Base-by-base conservation (phyloP, 2,113 vertebrate genomes). In the Malurus alboscapulatus region DNA sequence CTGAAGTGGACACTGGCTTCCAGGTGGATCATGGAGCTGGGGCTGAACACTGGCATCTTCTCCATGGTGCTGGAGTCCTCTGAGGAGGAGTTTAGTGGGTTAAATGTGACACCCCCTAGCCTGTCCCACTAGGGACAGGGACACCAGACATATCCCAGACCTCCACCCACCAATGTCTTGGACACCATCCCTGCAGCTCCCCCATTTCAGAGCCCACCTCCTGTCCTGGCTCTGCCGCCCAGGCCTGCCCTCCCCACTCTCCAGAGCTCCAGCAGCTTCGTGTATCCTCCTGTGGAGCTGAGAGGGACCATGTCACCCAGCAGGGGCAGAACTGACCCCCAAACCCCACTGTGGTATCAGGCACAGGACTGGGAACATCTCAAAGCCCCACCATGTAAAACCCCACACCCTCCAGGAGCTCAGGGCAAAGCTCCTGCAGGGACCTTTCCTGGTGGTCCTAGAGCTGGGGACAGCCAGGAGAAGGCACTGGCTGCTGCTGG, bases 1-100 rank as follows among this genome's bases (percentile, higher is more conserved):
- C 57, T 69, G 24, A 81, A 88, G 45, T 15, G 16, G 15, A 92
- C 75, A 24, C 72, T 91, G 40, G 93, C 96, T 68, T 96, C 90
- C 53, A 97, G 22, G 30, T 1, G 53, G 19, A 97, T 30, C 7
- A 36, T 3, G 6, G 94, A 74, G 30, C 94, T 9, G 0, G 66
- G 32, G 6, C 34, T 48, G 32, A 96, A 53, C 51, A 72, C 29
- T 18, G 30, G 57, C 0, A 10, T 53, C 36, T 80, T 69, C 40
- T 59, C 59, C 1, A 3, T 10, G 4, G 51, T 20, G 14, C 50
- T 26, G 34, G 61, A 22, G 14, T 94, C 53, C 5, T 57, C 96
- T 96, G 67, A 32, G 25, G 25, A 61, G 32, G 48, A 36, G 19
- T 12, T 34, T 34, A 34, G 20, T 44, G 30, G 7, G 27, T 8